Conservation (phyloP, 2,113 vertebrate genomes). For the Corythoichthys intestinalis region DNA sequence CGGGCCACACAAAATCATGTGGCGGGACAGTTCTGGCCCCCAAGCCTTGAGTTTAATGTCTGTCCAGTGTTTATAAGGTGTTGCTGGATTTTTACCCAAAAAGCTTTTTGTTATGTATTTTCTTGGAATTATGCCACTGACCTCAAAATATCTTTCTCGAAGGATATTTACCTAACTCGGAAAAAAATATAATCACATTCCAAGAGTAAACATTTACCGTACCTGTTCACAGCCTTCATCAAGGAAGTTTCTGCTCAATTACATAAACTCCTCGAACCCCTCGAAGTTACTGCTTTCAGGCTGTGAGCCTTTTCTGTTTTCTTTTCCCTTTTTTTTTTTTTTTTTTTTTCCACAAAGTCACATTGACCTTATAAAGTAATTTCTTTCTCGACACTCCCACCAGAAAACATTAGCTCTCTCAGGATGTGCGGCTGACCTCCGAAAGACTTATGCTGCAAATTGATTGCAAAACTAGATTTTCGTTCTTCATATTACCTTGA, state of each 20-base stretch:
- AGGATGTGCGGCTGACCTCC: background rate
- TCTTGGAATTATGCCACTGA: background rate
- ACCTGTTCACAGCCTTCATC: background rate
- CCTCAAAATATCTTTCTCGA: background rate
- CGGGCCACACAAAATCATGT: no score
- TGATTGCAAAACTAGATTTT: background rate
- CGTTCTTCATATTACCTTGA: background rate
- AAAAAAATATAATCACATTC: background rate
- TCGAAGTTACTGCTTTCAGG: background rate
- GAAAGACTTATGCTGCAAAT: background rate
- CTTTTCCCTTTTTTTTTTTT: no score
- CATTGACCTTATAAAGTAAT: background rate
- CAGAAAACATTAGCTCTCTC: background rate
- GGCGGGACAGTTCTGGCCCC: no score
- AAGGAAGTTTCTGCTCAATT: conserved; percentile 1
- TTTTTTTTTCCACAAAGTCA: background rate
- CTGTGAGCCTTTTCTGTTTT: background rate
- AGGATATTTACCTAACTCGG: background rate
- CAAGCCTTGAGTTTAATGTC: no score
- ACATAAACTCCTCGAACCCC: background rate
- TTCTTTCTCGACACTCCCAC: background rate
- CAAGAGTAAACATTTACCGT: background rate
- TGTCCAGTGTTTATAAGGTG: no score
- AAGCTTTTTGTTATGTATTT: background rate
- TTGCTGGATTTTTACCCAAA: no score